Percentiles rank a stretch among this genome's conserved stretches.
Conservation (phyloP, 1,140 invertebrate species). For the Drosophila quadrilineata region DNA sequence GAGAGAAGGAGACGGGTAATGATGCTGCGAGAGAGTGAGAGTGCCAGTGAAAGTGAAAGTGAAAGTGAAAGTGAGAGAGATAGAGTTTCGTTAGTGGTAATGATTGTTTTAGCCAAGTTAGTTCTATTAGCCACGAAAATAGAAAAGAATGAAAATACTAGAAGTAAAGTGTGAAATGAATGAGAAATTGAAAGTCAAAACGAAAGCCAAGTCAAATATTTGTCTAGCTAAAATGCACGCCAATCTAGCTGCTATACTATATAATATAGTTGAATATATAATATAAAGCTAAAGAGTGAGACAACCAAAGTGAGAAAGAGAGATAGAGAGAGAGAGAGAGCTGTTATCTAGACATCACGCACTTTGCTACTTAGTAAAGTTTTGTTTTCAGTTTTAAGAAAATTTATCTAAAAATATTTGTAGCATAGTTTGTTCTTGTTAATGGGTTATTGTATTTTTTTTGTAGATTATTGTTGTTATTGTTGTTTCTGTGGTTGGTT, state of each 20-base stretch:
- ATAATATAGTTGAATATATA: slow-evolving; percentile 1
- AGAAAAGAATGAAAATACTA: slow-evolving; percentile 8
- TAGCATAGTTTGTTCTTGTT: slow-evolving; percentile 34
- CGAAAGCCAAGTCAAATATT: slow-evolving; percentile 68
- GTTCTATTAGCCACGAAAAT: neutral
- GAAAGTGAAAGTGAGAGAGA: neutral
- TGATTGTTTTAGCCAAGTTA: too few species aligned
- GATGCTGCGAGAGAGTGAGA: neutral
- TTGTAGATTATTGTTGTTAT: slow-evolving; percentile 10
- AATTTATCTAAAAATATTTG: slow-evolving; percentile 40
- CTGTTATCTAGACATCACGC: slow-evolving; percentile 58
- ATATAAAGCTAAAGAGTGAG: neutral
- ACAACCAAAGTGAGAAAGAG: too few species aligned
- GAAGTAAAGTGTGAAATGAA: slow-evolving; percentile 36
- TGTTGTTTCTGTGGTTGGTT: neutral
- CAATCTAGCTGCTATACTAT: slow-evolving; percentile 16
- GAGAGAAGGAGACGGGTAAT: too few species aligned
- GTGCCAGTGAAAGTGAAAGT: neutral
- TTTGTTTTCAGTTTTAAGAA: slow-evolving; percentile 18
- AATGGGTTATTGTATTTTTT: slow-evolving; percentile 30
- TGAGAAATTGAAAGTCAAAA: slow-evolving; percentile 26
- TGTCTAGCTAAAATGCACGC: slow-evolving; percentile 69
- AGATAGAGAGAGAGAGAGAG: too few species aligned
- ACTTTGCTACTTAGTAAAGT: slow-evolving; percentile 66
- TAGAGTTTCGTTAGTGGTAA: too few species aligned